Evolutionary conservation across 2,797 vertebrate species (phyloP).

Genomic region (Spatula clypeata): DNA sequence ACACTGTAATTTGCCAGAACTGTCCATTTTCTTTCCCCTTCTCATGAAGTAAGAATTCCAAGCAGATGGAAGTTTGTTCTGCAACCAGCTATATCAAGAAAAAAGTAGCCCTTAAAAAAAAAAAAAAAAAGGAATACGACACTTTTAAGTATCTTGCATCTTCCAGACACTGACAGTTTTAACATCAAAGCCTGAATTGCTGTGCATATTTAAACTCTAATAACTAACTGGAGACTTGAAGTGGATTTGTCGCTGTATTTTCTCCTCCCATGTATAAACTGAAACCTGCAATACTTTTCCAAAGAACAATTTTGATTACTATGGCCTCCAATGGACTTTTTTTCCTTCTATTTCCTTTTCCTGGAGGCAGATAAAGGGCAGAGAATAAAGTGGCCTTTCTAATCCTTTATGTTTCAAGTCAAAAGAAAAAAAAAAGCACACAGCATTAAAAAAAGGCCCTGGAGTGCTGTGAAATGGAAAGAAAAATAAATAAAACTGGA

Average conservation of each 20-base stretch:
- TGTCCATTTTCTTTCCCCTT: neutral
- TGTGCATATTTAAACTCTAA: constrained; percentile 27
- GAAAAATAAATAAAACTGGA: neutral
- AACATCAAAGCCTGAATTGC: constrained; percentile 30
- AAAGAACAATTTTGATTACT: constrained; percentile 52
- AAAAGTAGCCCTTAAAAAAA: neutral
- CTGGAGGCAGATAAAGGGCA: constrained; percentile 43
- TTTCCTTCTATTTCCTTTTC: neutral
- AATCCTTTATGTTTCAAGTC: constrained; percentile 5
- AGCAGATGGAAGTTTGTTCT: neutral
- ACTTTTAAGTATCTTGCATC: constrained; percentile 24
- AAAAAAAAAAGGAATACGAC: neutral
- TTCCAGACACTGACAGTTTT: neutral
- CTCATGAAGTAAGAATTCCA: neutral
- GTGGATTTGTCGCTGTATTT: neutral
- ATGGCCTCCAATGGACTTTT: neutral
- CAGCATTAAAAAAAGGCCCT: neutral
- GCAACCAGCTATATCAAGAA: neutral
- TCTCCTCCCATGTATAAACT: constrained; percentile 26
- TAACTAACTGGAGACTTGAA: constrained; percentile 28
- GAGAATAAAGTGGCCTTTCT: constrained; percentile 50
- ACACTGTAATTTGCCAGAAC: neutral
- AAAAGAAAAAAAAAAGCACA: neutral
- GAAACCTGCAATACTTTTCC: constrained; percentile 43
- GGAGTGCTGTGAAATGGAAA: constrained; percentile 33